Evolutionary conservation across 2,888 invertebrate species (phyloP).

Genomic region (Cryptus armator): DNA sequence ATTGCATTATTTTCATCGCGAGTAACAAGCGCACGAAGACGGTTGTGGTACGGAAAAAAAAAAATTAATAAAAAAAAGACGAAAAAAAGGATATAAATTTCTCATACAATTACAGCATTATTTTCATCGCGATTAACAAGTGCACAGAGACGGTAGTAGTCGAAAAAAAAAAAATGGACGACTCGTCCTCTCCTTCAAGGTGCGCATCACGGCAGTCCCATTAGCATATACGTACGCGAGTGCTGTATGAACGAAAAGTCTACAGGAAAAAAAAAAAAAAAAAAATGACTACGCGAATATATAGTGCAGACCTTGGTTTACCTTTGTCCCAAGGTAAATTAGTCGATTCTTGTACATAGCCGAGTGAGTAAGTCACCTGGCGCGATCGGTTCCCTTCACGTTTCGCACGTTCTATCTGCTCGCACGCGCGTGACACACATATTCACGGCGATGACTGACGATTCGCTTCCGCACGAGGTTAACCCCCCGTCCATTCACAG

Average conservation of each 20-base stretch:
- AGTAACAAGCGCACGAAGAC: slow-evolving; percentile 47
- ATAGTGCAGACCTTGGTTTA: slow-evolving; percentile 58
- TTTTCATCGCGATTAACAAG: slow-evolving; percentile 48
- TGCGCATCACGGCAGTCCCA: slow-evolving; percentile 42
- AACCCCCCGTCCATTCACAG: slow-evolving; percentile 32
- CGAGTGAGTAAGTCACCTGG: slow-evolving; percentile 49
- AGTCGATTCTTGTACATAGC: slow-evolving; percentile 43
- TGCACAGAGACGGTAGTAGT: slow-evolving; percentile 15
- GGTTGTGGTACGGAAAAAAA: slow-evolving; percentile 21
- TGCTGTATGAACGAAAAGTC: neutral
- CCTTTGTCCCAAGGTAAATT: slow-evolving; percentile 61
- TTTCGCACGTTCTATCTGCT: slow-evolving; percentile 30
- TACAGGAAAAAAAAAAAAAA: slow-evolving; percentile 8
- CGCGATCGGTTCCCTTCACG: slow-evolving; percentile 20
- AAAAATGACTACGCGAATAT: slow-evolving; percentile 47
- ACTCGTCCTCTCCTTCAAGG: slow-evolving; percentile 47
- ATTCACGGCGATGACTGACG: slow-evolving; percentile 38
- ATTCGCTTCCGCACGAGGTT: slow-evolving; percentile 44
- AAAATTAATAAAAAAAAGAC: neutral
- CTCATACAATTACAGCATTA: neutral
- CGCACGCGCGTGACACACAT: slow-evolving; percentile 65
- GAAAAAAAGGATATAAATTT: too few species aligned
- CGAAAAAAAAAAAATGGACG: slow-evolving; percentile 29
- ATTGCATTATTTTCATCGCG: slow-evolving; percentile 18
- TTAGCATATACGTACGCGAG: slow-evolving; percentile 58